Conservation (phyloP, 2,113 vertebrate species). For the Hipposideros armiger region DNA sequence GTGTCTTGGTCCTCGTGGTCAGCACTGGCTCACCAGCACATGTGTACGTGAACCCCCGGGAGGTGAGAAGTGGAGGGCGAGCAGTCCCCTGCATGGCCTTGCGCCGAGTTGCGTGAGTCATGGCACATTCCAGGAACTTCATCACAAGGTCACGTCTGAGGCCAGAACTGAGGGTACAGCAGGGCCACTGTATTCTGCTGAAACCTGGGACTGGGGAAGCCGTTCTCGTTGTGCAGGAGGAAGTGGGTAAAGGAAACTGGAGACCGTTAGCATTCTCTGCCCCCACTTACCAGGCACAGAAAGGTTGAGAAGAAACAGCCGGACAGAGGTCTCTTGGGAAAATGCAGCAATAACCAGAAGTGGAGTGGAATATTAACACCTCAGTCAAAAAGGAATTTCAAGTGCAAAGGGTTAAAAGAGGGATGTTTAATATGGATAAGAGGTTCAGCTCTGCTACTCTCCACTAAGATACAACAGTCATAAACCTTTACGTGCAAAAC, state of each 20-base stretch:
- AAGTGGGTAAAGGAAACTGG: neutral
- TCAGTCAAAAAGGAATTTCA: neutral
- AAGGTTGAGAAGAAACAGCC: neutral
- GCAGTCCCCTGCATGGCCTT: neutral
- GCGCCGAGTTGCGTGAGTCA: accelerated
- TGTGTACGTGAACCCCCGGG: neutral
- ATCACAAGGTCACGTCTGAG: neutral
- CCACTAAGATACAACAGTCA: neutral
- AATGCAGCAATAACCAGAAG: neutral
- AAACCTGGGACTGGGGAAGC: neutral
- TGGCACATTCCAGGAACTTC: neutral
- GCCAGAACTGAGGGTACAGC: neutral
- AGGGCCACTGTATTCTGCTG: neutral
- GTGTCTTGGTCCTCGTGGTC: neutral
- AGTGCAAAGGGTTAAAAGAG: neutral
- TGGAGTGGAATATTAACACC: accelerated
- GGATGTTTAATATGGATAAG: neutral
- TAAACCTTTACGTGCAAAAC: neutral
- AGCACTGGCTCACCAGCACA: neutral
- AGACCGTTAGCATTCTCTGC: neutral
- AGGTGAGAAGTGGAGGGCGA: neutral
- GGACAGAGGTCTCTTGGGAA: neutral
- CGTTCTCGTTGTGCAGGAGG: neutral
- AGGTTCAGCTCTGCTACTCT: neutral
- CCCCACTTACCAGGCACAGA: neutral